Evolutionary conservation across 2,797 vertebrate species (phyloP).

Genomic region (Rhynchotus rufescens): DNA sequence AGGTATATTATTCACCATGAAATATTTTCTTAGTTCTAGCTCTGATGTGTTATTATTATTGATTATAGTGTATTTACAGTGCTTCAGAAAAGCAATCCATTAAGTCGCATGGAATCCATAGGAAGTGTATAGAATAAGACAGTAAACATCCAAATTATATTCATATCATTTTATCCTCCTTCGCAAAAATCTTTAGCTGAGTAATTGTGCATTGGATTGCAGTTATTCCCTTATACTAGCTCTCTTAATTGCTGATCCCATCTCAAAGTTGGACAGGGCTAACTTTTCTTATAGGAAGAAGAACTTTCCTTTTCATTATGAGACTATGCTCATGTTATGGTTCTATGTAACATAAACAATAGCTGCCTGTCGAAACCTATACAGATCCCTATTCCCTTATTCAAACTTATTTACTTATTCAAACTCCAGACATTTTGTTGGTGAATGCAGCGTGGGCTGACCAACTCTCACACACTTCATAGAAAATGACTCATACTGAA

Average conservation of each 20-base stretch:
- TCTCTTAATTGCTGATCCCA: neutral
- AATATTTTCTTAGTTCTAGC: neutral
- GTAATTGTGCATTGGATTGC: neutral
- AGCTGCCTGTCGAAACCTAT: neutral
- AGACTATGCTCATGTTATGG: neutral
- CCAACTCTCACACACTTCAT: neutral
- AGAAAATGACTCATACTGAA: neutral
- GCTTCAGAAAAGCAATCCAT: neutral
- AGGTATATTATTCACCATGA: neutral
- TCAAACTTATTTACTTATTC: neutral
- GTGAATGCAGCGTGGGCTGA: neutral
- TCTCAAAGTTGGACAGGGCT: neutral
- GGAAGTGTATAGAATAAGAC: neutral
- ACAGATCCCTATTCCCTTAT: neutral
- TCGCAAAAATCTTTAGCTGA: neutral
- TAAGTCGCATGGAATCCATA: neutral
- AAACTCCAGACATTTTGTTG: neutral
- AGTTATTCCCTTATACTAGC: neutral
- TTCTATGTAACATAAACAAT: neutral
- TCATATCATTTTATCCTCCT: neutral
- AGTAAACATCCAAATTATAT: neutral
- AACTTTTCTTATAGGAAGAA: neutral
- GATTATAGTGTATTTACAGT: neutral
- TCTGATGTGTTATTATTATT: neutral
- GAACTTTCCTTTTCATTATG: neutral